Percentiles rank a stretch among this genome's conserved stretches.
Evolutionary conservation across 2,888 invertebrate species (phyloP).

Genomic region (Andrena minutula): DNA sequence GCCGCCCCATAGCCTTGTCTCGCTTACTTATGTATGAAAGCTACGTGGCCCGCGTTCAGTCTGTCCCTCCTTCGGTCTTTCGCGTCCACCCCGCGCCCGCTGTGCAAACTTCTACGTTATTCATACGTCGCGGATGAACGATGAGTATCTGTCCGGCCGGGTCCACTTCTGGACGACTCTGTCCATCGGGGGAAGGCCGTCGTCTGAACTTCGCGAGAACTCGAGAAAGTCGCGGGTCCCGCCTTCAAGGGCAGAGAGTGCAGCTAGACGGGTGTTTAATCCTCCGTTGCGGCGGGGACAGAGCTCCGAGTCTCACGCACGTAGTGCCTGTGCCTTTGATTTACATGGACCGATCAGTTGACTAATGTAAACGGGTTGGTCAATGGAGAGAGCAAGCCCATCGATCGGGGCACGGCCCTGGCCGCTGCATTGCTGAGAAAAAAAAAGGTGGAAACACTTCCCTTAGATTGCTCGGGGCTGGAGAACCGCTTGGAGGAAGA

Average conservation of each 20-base stretch:
- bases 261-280: slow-evolving; percentile 3
- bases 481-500: slow-evolving; percentile 28
- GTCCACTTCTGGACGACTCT: slow-evolving; percentile 50
- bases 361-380: slow-evolving; percentile 35
- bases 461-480: slow-evolving; percentile 23
- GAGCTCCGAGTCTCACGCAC: not conserved
- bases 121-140: slow-evolving; percentile 77
- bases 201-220: slow-evolving; percentile 38
- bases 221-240: not conserved
- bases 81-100: slow-evolving; percentile 41
- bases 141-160: slow-evolving; percentile 75
- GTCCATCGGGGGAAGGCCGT: slow-evolving; percentile 40
- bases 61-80: slow-evolving; percentile 41
- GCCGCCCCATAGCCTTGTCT: slow-evolving; percentile 58
- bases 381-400: slow-evolving; percentile 34
- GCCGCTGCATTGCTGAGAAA: slow-evolving; percentile 13
- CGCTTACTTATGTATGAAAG: slow-evolving; percentile 79
- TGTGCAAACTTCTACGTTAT: slow-evolving; percentile 77
- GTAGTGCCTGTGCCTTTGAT: not conserved
- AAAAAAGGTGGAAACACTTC: slow-evolving; percentile 56
- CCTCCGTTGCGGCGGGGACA: not conserved
- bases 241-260: slow-evolving; percentile 6
- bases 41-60: slow-evolving; percentile 60
- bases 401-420: slow-evolving; percentile 43
- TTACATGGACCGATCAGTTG: slow-evolving; percentile 35